phyloP scores from a whole-genome alignment of 1,140 invertebrate species.

The Eufriesea mexicana region DNA sequence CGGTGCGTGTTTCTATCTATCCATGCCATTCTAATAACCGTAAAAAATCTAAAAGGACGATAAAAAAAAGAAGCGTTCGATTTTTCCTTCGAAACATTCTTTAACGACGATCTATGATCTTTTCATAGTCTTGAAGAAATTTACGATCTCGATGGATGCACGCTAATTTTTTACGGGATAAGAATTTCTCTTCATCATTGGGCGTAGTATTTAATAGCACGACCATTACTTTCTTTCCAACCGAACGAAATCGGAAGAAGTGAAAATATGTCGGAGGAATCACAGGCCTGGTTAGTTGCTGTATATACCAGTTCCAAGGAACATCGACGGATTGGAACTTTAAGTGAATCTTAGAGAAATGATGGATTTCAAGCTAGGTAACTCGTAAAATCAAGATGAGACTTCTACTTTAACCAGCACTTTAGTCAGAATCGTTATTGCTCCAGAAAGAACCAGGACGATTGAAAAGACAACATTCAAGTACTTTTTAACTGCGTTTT shows the following conservation, averaged over 20 bases:
- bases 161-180: neutral
- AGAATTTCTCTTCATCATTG: neutral
- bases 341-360: slow-evolving; percentile 48
- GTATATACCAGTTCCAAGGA: slow-evolving; percentile 18
- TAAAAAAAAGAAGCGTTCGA: neutral
- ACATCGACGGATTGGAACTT: slow-evolving; percentile 37
- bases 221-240: slow-evolving; percentile 8
- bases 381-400: slow-evolving; percentile 24
- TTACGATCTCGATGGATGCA: slow-evolving; percentile 1
- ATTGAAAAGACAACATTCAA: neutral
- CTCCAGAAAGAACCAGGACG: neutral
- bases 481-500: neutral
- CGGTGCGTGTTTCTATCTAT: neutral
- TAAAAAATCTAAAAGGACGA: slow-evolving; percentile 5
- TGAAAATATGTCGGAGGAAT: slow-evolving; percentile 23
- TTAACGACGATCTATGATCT: neutral
- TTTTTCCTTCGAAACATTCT: neutral
- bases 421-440: slow-evolving; percentile 21
- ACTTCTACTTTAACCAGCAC: neutral
- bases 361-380: slow-evolving; percentile 29
- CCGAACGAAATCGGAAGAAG: slow-evolving; percentile 12
- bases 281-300: neutral
- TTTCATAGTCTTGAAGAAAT: neutral
- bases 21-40: slow-evolving; percentile 17
- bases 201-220: neutral